Percentiles rank a stretch among this genome's conserved stretches.
Conservation (phyloP, 2,797 vertebrate species). For the Danio jaintianensis region DNA sequence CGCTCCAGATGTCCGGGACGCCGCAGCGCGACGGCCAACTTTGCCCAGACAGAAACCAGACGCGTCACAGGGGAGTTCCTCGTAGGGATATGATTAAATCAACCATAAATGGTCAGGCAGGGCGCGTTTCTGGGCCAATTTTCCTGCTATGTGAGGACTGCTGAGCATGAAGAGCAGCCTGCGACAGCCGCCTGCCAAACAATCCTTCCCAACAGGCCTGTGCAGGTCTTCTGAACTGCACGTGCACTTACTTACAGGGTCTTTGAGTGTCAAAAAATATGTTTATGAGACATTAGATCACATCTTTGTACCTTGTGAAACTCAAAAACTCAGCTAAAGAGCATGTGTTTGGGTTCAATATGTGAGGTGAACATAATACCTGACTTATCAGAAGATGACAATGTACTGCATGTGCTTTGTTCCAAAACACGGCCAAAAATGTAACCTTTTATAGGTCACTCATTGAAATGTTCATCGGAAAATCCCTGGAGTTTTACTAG, state of each 20-base stretch:
- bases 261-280: background rate
- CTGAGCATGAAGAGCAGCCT: constrained; percentile 53
- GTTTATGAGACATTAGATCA: background rate
- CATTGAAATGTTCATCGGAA: too few relatives aligned
- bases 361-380: background rate
- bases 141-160: constrained; percentile 60
- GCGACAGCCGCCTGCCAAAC: constrained; percentile 45
- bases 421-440: background rate
- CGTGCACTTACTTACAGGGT: background rate
- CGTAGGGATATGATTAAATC: constrained; percentile 71
- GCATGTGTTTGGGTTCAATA: background rate
- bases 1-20: constrained; percentile 67
- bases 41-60: constrained; percentile 72
- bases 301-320: background rate
- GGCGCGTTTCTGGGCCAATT: constrained; percentile 59
- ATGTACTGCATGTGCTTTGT: background rate
- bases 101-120: constrained; percentile 63
- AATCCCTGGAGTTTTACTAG: too few relatives aligned
- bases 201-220: constrained; percentile 56
- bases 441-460: too few relatives aligned
- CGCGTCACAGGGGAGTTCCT: constrained; percentile 66
- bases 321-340: background rate
- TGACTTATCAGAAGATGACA: background rate
- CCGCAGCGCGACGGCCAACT: constrained; percentile 49
- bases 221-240: constrained; percentile 36